Base-by-base conservation (phyloP, 2,797 vertebrate genomes). In the Spondyliosoma cantharus region DNA sequence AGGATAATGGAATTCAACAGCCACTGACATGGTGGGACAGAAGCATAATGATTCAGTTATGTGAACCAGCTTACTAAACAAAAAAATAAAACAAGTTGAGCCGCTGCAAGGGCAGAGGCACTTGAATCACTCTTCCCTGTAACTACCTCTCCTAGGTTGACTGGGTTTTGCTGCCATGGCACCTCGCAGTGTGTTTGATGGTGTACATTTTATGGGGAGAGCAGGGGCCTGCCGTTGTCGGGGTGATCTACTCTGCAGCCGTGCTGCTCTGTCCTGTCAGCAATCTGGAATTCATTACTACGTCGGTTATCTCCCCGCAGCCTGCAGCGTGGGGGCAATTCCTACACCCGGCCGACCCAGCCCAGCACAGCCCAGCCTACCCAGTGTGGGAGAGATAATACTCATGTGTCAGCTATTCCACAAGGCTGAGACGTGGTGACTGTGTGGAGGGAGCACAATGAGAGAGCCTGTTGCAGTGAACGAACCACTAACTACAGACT, bases 221-320 rank as follows among this genome's bases (percentile, higher is more conserved):
- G 81, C 85, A 61, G 89, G 77, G 85, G 87, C 77, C 87, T 77
- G 90, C 86, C 48, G 89, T 89, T 92, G 94, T 93, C 80, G 74
- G 84, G 91, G 91, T 92, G 94, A 94, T 92, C 90, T 92, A 92
- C 90, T 85, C 81, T 69, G 57, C 87, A 82, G 85, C 89, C 6
- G 2, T 62, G 90, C 67, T 87, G 90, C 91, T 87, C 78, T 77
- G 95, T 96, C 88, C 78, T 77, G 95, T 96, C 95, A 96, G 94
- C 94, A 94, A 95, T 95, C 95, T 96, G 96, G 96, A 96, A 96
- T 96, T 96, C 94, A 95, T 96, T 95, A 95, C 82, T 72, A 92
- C 83, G 94, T 95, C 94, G 95, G 94, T 95, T 96, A 96, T 97
- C 96, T 96, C 95, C 96, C 90, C 84, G 78, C 88, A 94, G 94